phyloP scores from a whole-genome alignment of 2,797 vertebrate genomes.

The Philypnodon macrostomus region DNA sequence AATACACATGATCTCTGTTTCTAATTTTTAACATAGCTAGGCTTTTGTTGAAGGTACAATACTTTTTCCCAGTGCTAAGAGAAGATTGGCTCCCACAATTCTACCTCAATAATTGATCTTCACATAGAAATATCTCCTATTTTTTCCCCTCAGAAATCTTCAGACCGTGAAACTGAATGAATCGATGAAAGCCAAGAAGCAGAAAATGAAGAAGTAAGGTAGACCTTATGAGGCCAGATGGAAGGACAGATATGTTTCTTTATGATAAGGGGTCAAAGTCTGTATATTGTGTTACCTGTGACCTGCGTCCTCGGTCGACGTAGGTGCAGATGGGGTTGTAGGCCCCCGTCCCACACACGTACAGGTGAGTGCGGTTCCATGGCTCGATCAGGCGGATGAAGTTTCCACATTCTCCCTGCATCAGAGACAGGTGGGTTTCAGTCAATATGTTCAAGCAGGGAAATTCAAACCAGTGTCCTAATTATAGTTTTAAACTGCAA shows the following conservation, averaged over 20 bases:
- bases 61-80: conserved; percentile 31
- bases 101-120: conserved; percentile 40
- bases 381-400: conserved; percentile 98
- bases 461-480: no score
- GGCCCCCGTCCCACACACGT: conserved; percentile 94
- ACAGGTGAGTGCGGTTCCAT: conserved; percentile 98
- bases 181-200: conserved; percentile 53
- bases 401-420: conserved; percentile 97
- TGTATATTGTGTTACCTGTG: conserved; percentile 85
- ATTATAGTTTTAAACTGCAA: no score
- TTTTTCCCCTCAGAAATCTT: conserved; percentile 18
- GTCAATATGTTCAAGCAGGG: neutral
- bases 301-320: conserved; percentile 91
- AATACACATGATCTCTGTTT: no score
- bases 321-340: conserved; percentile 98
- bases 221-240: conserved; percentile 35
- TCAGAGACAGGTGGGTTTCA: conserved; percentile 22
- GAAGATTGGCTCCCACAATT: conserved; percentile 42
- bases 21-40: neutral
- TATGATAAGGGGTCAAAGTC: conserved; percentile 42
- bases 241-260: conserved; percentile 48
- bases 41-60: no score
- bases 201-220: conserved; percentile 49
- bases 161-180: conserved; percentile 43
- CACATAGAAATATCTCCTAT: conserved; percentile 8